Base-by-base conservation (phyloP, 2,113 vertebrate genomes). In the Platichthys stellatus region DNA sequence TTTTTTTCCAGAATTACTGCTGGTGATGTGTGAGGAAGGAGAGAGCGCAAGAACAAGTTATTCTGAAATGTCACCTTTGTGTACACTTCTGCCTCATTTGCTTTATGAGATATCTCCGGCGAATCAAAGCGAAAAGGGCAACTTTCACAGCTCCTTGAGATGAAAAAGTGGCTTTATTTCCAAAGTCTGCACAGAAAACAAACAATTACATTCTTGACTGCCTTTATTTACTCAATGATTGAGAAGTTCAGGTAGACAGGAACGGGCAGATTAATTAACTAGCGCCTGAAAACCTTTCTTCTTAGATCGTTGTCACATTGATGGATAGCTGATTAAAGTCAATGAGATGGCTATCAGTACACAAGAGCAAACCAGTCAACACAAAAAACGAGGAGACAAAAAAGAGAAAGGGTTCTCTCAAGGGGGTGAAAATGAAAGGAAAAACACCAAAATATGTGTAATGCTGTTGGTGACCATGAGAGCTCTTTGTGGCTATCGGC, bases 211-310 rank as follows among this genome's bases (percentile, higher is more conserved):
- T 95, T 94, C 94, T 94, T 96, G 94, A 95, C 95, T 96, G 94
- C 93, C 90, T 97, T 96, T 96, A 96, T 96, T 97, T 96, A 92
- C 93, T 93, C 91, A 85, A 92, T 96, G 96, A 96, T 96, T 94
- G 96, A 97, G 95, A 96, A 80, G 81, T 92, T 89, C 90, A 94
- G 92, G 95, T 94, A 95, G 95, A 96, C 96, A 96, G 92, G 93
- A 94, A 91, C 91, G 86, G 93, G 94, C 93, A 96, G 95, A 96
- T 95, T 97, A 97, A 97, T 97, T 98, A 96, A 96, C 95, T 95
- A 90, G 92, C 92, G 92, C 93, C 94, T 87, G 93, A 87, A 94
- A 96, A 95, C 93, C 93, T 92, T 94, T 94, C 93, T 90, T 96
- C 95, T 95, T 91, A 93, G 62, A 86, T 91, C 57, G 60, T 88